Evolutionary conservation across 2,113 vertebrate species (phyloP).

Genomic region (Zapus hudsonius): DNA sequence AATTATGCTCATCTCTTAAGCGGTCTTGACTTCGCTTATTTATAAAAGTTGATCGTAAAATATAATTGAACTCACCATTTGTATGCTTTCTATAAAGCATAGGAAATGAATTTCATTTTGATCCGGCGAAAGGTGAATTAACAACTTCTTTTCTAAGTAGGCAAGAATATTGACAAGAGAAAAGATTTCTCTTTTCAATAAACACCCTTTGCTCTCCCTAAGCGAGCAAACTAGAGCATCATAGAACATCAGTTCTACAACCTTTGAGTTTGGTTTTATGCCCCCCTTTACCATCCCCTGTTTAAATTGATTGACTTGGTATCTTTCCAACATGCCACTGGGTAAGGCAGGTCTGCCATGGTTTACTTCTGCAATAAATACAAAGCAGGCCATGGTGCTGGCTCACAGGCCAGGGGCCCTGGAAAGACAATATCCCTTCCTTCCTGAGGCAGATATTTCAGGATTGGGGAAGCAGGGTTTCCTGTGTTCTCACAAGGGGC

Average conservation of each 20-base stretch:
- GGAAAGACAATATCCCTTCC: slow-evolving; percentile 88
- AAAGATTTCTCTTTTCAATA: slow-evolving; percentile 9
- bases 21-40: slow-evolving; percentile 27
- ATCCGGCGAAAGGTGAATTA: slow-evolving; percentile 17
- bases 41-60: slow-evolving; percentile 29
- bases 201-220: background rate
- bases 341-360: slow-evolving; percentile 78
- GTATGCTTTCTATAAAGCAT: slow-evolving; percentile 10
- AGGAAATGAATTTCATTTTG: slow-evolving; percentile 13
- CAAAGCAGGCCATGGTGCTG: slow-evolving; percentile 76
- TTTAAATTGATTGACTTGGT: slow-evolving; percentile 74
- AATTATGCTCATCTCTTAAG: background rate
- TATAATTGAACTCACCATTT: background rate
- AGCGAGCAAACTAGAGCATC: background rate
- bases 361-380: slow-evolving; percentile 76
- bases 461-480: slow-evolving; percentile 86
- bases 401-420: slow-evolving; percentile 83
- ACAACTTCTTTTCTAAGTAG: background rate
- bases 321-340: slow-evolving; percentile 73
- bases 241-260: background rate
- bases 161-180: slow-evolving; percentile 30
- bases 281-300: background rate
- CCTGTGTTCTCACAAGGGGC: slow-evolving; percentile 87
- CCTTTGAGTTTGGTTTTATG: background rate
- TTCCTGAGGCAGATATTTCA: slow-evolving; percentile 89